A percentile compares a stretch with the other conserved stretches of the same genome.
Conservation (phyloP, 2,113 vertebrate genomes). For the Rhegmatorhina hoffmannsi region DNA sequence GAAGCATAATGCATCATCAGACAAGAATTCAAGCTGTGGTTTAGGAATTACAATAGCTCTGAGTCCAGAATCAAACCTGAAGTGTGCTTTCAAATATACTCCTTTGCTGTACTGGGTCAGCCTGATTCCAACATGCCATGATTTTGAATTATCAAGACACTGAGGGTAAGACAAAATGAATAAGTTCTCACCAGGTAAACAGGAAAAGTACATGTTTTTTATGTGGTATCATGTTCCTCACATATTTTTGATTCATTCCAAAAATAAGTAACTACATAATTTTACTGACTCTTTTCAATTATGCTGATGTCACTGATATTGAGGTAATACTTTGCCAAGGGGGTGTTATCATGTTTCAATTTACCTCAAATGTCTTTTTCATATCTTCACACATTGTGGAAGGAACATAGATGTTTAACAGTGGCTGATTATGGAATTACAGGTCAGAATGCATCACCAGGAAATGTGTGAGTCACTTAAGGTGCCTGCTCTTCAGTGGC, state of each 20-base stretch:
- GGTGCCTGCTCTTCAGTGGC: not conserved
- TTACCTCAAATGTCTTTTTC: not conserved
- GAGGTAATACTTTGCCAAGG: not conserved
- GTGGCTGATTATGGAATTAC: not conserved
- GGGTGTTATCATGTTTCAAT: not conserved
- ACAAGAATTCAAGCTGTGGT: not conserved
- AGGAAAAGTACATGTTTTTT: not conserved
- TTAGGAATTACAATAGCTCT: not conserved
- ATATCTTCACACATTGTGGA: not conserved
- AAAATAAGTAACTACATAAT: not conserved
- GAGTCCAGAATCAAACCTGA: not conserved
- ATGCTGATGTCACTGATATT: not conserved
- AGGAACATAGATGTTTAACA: not conserved
- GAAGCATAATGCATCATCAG: not conserved
- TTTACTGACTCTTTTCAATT: not conserved
- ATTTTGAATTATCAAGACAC: not conserved
- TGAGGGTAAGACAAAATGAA: not conserved
- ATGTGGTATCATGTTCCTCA: not conserved
- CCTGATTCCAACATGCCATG: not conserved
- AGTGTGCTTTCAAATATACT: not conserved
- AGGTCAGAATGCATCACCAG: not conserved
- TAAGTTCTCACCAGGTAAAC: not conserved
- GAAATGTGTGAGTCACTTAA: not conserved
- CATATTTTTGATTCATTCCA: not conserved
- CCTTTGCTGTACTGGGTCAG: not conserved